Base-by-base conservation (phyloP, 1,140 invertebrate genomes). In the Brachionus sp. region DNA sequence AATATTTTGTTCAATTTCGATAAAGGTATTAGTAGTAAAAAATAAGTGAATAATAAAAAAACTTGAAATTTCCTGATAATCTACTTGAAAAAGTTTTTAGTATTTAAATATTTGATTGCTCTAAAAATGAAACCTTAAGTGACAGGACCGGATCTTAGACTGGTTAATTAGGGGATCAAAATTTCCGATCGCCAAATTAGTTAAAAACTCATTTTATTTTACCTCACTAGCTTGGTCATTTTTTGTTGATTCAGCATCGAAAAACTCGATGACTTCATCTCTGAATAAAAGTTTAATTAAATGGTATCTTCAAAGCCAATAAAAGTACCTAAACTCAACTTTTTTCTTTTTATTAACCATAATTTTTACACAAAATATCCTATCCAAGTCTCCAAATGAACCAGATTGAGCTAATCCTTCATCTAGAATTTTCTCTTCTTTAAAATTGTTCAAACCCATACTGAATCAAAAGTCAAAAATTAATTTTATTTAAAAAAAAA, bases 281-380 rank as follows among this genome's bases (percentile, higher is more conserved):
- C 66, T 70, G 13, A n/a, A n/a, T 68, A 5, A 33, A 35, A 68
- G 1, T 6, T 16, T 13, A 35, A 33, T 68, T n/a, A n/a, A 33
- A 33, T 16, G 5, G 6, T 13, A 68, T 13, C 25, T 35, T 37
- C 12, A 13, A 2, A 29, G 13, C n/a, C 35, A 33, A 10, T 10
- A 35, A 70, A 70, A 70, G 1, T 70, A 70, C 66, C 66, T 37
- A 39, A 70, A 70, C 39, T 70, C 66, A 33, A 70, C 66, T 70
- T 70, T 70, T 70, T 70, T 70, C 35, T 39, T 70, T 16, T 70
- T 70, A 16, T 70, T 70, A 9, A 39, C 19, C 35, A 70, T n/a
- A 3, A 70, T 7, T 39, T 70, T 70, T 2, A 70, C 37, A n/a
- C 66, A 70, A 37, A 37, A n/a, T 19, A 70, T 39, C 3, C 3